Percentiles rank a stretch among this genome's conserved stretches.
These are phyloP conservation scores for Pogona vitticeps DNA, from an alignment of 2,113 vertebrate species.

Conservation along the genomic window DNA sequence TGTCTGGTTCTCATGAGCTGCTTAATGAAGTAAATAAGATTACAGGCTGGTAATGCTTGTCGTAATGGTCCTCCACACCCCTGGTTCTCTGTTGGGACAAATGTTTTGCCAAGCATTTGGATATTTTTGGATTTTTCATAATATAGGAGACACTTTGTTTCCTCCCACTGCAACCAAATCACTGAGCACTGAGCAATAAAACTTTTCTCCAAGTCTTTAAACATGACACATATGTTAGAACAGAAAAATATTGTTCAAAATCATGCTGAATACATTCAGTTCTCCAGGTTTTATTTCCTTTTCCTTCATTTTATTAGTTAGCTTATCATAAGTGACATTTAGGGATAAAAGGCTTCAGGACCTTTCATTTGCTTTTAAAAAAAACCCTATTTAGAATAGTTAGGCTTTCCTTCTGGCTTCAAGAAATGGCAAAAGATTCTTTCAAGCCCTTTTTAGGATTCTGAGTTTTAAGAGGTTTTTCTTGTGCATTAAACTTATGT, in stretches of 20 bases:
- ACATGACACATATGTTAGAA: background rate
- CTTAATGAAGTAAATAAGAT: background rate
- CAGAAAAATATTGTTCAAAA: background rate
- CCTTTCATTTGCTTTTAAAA: background rate
- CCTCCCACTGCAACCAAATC: background rate
- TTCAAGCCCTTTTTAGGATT: background rate
- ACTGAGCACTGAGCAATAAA: background rate
- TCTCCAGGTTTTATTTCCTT: slow-evolving; percentile 35
- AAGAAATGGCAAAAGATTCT: background rate
- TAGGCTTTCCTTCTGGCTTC: background rate
- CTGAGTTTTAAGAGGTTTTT: slow-evolving; percentile 6
- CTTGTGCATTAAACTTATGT: background rate
- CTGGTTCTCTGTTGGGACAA: background rate
- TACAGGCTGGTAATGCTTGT: background rate
- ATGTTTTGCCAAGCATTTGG: background rate
- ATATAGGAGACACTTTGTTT: background rate
- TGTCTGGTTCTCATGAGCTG: background rate
- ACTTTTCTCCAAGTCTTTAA: background rate
- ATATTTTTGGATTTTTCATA: background rate
- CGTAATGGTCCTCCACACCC: background rate
- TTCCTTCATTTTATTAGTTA: background rate
- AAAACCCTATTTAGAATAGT: background rate
- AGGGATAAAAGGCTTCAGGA: background rate
- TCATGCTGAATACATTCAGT: slow-evolving; percentile 10
- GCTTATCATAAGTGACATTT: background rate